phyloP scores from a whole-genome alignment of 2,797 vertebrate species.

The Hephaestus fuliginosus region DNA sequence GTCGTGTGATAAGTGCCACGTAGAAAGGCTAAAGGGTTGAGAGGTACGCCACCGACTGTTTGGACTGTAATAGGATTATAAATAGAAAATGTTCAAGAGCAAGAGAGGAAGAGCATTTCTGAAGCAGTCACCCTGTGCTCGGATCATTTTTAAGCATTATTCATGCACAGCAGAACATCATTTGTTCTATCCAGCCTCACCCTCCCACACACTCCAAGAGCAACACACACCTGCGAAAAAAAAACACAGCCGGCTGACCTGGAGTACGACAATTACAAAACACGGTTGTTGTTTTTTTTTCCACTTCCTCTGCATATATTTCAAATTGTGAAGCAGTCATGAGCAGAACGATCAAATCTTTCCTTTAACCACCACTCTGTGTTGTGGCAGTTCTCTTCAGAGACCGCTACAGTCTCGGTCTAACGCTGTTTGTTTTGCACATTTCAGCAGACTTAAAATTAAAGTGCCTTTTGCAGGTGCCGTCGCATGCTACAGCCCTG shows the following conservation, averaged over 20 bases:
- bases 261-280: slow-evolving; percentile 3
- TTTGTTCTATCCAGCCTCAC: background rate
- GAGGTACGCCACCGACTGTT: background rate
- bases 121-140: background rate
- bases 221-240: background rate
- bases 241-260: slow-evolving; percentile 13
- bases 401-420: background rate
- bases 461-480: slow-evolving; percentile 36
- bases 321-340: background rate
- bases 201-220: slow-evolving; percentile 18
- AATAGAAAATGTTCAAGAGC: background rate
- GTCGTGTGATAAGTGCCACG: background rate
- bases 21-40: background rate
- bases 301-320: background rate
- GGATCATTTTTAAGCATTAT: slow-evolving; percentile 4
- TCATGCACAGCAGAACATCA: slow-evolving; percentile 5
- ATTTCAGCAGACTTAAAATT: slow-evolving; percentile 35
- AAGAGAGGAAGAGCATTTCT: background rate
- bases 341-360: slow-evolving; percentile 9
- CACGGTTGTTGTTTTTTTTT: background rate
- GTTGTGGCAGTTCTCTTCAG: slow-evolving; percentile 4
- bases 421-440: slow-evolving; percentile 30
- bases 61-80: too few species aligned
- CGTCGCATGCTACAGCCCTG: slow-evolving; percentile 8
- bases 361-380: background rate